phyloP scores from a whole-genome alignment of 37 sponge, comb jelly and placozoan genomes.

The Geodia barretti region DNA sequence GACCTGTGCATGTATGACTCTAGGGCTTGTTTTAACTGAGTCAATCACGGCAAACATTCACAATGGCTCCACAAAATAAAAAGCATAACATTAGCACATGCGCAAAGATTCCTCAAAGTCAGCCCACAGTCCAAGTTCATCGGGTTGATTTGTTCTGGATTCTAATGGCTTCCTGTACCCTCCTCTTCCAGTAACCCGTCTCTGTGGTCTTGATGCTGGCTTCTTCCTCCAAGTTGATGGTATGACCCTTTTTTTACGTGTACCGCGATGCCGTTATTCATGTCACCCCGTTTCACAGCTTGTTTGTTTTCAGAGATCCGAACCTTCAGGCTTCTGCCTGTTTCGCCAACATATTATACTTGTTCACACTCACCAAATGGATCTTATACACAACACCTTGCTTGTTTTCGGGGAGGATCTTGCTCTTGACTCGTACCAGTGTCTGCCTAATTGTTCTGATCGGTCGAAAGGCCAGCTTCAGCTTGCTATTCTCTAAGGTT shows the following conservation, averaged over 20 bases:
- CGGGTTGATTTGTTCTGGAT: constrained; percentile 2
- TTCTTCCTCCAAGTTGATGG: constrained; percentile 1
- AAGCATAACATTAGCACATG: too few relatives aligned
- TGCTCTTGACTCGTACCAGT: not conserved
- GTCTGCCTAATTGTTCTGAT: constrained; percentile 7
- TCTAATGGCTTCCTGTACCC: constrained; percentile 26
- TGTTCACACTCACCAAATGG: too few relatives aligned
- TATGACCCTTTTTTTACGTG: not conserved
- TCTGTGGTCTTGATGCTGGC: not conserved
- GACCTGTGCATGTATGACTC: too few relatives aligned
- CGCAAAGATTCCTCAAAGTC: not conserved
- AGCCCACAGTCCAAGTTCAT: constrained; percentile 9
- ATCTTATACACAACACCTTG: not conserved
- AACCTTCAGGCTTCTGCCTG: constrained; percentile 30
- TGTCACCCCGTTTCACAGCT: constrained; percentile 12
- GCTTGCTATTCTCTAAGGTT: not conserved
- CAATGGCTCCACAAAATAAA: too few relatives aligned
- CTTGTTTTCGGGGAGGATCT: not conserved
- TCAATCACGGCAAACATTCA: too few relatives aligned
- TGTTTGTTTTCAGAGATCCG: constrained; percentile 24
- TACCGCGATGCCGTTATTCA: constrained; percentile 25
- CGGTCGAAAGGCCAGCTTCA: not conserved
- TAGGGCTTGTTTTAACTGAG: too few relatives aligned
- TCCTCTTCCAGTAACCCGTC: constrained; percentile 8
- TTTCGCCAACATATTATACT: constrained; percentile 30